Conservation (phyloP, 2,888 invertebrate genomes). For the Volucella zonaria region DNA sequence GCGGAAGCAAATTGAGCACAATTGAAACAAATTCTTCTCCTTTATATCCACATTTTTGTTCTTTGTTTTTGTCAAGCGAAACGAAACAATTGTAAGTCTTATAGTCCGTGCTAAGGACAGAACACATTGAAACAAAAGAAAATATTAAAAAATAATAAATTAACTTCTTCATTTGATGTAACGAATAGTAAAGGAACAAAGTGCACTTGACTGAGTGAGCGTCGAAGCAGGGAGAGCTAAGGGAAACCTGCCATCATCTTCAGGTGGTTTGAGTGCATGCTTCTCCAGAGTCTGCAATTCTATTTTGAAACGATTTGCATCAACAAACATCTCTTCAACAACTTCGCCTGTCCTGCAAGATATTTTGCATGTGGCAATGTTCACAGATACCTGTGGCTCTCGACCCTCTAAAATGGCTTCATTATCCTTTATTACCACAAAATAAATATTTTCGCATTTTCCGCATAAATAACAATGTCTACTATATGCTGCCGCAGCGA, state of each 20-base stretch:
- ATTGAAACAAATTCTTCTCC: not conserved
- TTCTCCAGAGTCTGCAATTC: constrained; percentile 91
- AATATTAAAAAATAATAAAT: constrained; percentile 46
- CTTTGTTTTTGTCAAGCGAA: constrained; percentile 38
- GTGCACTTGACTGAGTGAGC: not conserved
- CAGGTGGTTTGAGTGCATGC: no score
- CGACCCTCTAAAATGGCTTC: no score
- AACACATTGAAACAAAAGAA: constrained; percentile 46
- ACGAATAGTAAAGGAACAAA: constrained; percentile 14
- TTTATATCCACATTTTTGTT: constrained; percentile 35
- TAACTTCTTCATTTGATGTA: constrained; percentile 13
- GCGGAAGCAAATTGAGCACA: no score
- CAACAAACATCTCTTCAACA: constrained; percentile 95
- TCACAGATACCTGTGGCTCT: constrained; percentile 84
- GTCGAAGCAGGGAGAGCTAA: not conserved
- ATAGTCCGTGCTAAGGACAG: constrained; percentile 30
- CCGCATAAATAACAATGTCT: constrained; percentile 96
- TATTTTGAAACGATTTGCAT: constrained; percentile 91
- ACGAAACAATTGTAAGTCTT: constrained; percentile 34
- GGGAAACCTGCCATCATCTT: constrained; percentile 79
- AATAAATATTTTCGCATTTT: constrained; percentile 97
- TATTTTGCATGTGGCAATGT: constrained; percentile 93
- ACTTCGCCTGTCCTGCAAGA: constrained; percentile 94
- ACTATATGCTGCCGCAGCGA: constrained; percentile 94
- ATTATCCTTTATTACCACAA: constrained; percentile 97